Conservation (phyloP, 2,113 vertebrate species). For the Fregata magnificens region DNA sequence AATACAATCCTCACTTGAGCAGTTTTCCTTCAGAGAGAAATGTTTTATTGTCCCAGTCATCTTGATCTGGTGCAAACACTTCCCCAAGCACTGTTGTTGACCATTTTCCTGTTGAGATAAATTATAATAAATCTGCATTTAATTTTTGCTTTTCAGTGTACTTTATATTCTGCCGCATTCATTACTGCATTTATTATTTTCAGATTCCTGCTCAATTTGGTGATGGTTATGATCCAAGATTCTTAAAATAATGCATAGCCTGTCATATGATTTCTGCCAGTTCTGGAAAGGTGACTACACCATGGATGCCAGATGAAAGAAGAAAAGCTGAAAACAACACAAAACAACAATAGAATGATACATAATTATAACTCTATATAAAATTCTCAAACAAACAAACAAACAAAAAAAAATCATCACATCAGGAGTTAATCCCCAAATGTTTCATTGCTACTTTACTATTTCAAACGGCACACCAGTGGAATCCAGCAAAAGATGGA, state of each 20-base stretch:
- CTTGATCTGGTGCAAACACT: slow-evolving; percentile 86
- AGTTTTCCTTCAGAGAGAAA: slow-evolving; percentile 84
- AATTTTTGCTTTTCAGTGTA: slow-evolving; percentile 36
- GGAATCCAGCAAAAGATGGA: background rate
- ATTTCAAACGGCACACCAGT: background rate
- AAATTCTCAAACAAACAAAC: background rate
- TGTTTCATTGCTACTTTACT: background rate
- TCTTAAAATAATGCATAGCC: background rate
- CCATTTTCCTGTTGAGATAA: slow-evolving; percentile 78
- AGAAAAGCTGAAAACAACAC: background rate
- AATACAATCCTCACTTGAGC: slow-evolving; percentile 79
- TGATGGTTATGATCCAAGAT: background rate
- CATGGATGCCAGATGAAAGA: background rate
- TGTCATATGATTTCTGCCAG: background rate
- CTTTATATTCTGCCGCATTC: background rate
- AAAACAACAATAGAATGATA: background rate
- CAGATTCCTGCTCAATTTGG: background rate
- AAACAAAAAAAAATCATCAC: background rate
- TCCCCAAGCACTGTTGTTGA: slow-evolving; percentile 83
- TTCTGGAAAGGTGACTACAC: background rate
- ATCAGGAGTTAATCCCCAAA: background rate
- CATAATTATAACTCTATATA: background rate
- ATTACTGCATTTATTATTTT: slow-evolving; percentile 37
- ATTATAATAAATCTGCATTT: slow-evolving; percentile 69
- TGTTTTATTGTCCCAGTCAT: slow-evolving; percentile 94